Evolutionary conservation across 1,140 invertebrate species (phyloP), one percentile per base, ranked within the genome.

Genomic region (Lepeophtheirus salmonis): DNA sequence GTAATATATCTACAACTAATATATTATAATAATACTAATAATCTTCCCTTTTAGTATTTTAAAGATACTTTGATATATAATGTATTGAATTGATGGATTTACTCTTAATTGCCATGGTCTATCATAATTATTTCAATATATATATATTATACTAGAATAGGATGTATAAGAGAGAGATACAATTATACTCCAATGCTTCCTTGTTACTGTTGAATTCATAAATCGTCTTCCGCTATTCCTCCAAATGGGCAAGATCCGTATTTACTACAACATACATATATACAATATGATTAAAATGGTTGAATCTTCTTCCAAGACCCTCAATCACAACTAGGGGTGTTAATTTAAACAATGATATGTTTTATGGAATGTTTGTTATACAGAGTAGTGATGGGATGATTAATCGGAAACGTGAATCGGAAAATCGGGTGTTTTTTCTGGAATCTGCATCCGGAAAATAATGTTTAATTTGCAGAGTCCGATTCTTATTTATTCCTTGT

Each of bases 41-140:
- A n/a, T n/a, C n/a, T n/a, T n/a, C n/a, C n/a, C n/a, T n/a, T n/a
- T n/a, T n/a, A n/a, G n/a, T n/a, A n/a, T n/a, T n/a, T n/a, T n/a
- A n/a, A n/a, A n/a, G n/a, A n/a, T n/a, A n/a, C n/a, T n/a, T n/a
- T n/a, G n/a, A n/a, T n/a, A n/a, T n/a, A n/a, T n/a, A n/a, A n/a
- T n/a, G n/a, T 41, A 41, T 41, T 10, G n/a, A 41, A 41, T 41
- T 41, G 30, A 41, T 41, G 30, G 30, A 41, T 41, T 41, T 41
- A n/a, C n/a, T 41, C 30, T 41, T 41, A 41, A 41, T 41, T 41
- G 30, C 6, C 30, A 6, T 41, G 30, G 30, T 41, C 30, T 41
- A 41, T 41, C 30, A 41, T 41, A 41, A 41, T 41, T 41, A 41
- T 41, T 41, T n/a, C n/a, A n/a, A n/a, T n/a, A n/a, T n/a, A n/a